Conservation (phyloP, 2,113 vertebrate genomes). For the Eulemur macaco region DNA sequence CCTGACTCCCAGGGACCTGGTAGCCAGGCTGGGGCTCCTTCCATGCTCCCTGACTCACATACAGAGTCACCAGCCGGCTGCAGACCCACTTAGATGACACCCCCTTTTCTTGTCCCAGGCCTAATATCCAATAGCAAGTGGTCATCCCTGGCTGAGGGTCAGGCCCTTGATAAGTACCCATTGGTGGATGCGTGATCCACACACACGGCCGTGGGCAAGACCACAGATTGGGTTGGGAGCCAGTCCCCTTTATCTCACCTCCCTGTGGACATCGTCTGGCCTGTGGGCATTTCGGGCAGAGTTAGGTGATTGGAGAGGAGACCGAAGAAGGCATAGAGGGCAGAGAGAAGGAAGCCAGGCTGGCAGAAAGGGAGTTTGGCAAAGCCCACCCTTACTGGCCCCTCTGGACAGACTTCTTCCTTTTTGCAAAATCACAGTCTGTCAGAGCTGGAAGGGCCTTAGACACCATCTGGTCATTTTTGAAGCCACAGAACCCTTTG, state of each 20-base stretch:
- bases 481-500: background rate
- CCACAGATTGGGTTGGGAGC: background rate
- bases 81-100: background rate
- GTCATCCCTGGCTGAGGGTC: background rate
- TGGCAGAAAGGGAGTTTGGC: background rate
- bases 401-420: background rate
- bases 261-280: background rate
- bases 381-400: background rate
- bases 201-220: accelerated
- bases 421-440: background rate
- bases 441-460: background rate
- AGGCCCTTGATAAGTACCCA: background rate
- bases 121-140: background rate
- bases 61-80: background rate
- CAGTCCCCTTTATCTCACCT: background rate
- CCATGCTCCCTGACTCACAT: background rate
- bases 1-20: background rate
- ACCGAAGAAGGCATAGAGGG: background rate
- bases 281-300: background rate
- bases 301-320: background rate
- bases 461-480: background rate
- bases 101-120: background rate
- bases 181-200: background rate
- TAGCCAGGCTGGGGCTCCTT: background rate
- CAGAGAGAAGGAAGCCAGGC: background rate